A percentile compares a stretch with the other conserved stretches of the same genome.
Conservation (phyloP, 2,797 vertebrate species). For the Anomalospiza imberbis region DNA sequence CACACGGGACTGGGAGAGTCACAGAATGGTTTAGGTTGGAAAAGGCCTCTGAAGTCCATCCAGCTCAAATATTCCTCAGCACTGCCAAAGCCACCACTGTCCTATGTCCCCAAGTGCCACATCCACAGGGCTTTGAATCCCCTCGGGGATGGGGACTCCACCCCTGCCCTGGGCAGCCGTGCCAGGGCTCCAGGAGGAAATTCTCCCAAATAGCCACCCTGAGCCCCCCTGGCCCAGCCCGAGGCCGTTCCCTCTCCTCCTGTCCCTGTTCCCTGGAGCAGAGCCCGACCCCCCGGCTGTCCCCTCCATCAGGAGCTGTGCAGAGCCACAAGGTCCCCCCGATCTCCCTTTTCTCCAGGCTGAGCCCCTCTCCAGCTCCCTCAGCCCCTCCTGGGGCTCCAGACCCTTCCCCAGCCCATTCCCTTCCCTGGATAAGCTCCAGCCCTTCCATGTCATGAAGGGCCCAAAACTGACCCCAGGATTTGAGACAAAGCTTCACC, state of each 20-base stretch:
- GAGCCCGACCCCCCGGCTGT: rapidly evolving
- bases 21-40: neutral
- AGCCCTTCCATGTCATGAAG: neutral
- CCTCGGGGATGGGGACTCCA: neutral
- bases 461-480: neutral
- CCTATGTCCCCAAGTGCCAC: neutral
- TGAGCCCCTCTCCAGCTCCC: neutral
- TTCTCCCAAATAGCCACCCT: neutral
- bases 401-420: rapidly evolving
- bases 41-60: neutral
- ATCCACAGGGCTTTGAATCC: neutral
- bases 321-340: neutral
- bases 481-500: neutral
- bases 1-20: neutral
- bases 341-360: neutral
- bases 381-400: neutral
- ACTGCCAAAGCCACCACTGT: neutral
- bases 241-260: rapidly evolving
- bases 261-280: neutral
- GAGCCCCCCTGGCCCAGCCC: neutral
- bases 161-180: neutral
- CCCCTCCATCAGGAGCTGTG: neutral
- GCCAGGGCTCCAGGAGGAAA: neutral
- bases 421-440: rapidly evolving
- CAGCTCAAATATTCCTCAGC: neutral